These are phyloP conservation scores for Allolobophora icterica DNA, from an alignment of 2,888 invertebrate species.

Conservation along the genomic window DNA sequence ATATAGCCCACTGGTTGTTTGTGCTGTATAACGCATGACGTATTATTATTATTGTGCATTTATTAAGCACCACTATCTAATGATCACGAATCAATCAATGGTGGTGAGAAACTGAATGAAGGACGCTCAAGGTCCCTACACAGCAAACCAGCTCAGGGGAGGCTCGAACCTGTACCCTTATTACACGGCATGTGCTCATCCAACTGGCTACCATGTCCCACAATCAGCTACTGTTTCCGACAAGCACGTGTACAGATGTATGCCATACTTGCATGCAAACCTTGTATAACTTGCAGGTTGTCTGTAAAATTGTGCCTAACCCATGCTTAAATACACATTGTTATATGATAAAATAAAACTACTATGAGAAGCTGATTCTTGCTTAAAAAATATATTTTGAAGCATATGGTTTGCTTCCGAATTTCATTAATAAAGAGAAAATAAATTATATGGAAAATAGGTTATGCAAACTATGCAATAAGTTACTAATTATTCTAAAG, in stretches of 20 bases:
- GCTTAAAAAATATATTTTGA: not conserved
- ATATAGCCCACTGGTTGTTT: not conserved
- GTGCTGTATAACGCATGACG: no score
- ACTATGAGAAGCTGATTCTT: not conserved
- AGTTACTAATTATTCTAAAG: constrained; percentile 17
- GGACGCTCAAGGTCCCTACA: no score
- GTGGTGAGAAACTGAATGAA: no score
- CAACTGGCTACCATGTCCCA: no score
- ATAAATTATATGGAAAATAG: not conserved
- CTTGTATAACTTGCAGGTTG: not conserved
- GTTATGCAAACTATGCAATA: not conserved
- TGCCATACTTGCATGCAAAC: not conserved
- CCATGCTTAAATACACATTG: not conserved
- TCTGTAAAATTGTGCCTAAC: not conserved
- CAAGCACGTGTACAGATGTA: no score
- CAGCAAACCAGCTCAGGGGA: no score
- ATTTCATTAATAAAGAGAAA: not conserved
- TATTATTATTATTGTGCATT: no score
- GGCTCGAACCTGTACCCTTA: no score
- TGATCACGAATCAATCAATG: no score
- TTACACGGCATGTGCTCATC: no score
- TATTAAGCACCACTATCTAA: no score
- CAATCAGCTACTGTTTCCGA: no score
- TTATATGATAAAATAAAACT: not conserved
- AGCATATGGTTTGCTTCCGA: not conserved